These are phyloP conservation scores for Beaufortia kweichowensis DNA, from an alignment of 2,113 vertebrate species.

Conservation along the genomic window DNA sequence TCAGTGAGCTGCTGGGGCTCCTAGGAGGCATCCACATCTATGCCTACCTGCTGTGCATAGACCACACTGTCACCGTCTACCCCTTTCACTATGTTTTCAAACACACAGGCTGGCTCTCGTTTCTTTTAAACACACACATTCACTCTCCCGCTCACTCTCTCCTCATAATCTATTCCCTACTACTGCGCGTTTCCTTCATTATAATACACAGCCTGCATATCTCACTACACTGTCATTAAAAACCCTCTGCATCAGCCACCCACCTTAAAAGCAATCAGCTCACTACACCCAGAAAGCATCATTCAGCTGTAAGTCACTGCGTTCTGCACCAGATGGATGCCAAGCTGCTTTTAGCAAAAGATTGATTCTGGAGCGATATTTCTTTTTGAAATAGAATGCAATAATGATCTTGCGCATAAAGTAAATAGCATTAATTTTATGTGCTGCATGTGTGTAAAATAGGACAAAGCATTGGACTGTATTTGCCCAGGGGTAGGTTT, in stretches of 20 bases:
- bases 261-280: slow-evolving; percentile 19
- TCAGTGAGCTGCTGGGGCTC: slow-evolving; percentile 22
- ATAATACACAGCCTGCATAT: background rate
- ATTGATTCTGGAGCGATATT: background rate
- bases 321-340: slow-evolving; percentile 4
- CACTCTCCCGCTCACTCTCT: slow-evolving; percentile 2
- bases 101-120: slow-evolving; percentile 12
- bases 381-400: background rate
- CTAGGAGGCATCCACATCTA: slow-evolving; percentile 36
- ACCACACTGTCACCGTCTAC: slow-evolving; percentile 51
- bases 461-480: background rate
- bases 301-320: slow-evolving; percentile 1
- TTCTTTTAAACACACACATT: slow-evolving; percentile 9
- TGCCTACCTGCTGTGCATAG: slow-evolving; percentile 38
- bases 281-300: background rate
- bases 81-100: background rate
- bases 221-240: slow-evolving; percentile 16
- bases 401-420: background rate
- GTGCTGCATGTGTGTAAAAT: background rate
- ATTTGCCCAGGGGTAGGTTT: background rate
- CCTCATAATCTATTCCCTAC: slow-evolving; percentile 13
- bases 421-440: background rate
- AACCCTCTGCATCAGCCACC: slow-evolving; percentile 4
- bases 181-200: slow-evolving; percentile 11
- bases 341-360: slow-evolving; percentile 1